Base-by-base conservation (phyloP, 2,797 vertebrate species). In the Gadopsis marmoratus region DNA sequence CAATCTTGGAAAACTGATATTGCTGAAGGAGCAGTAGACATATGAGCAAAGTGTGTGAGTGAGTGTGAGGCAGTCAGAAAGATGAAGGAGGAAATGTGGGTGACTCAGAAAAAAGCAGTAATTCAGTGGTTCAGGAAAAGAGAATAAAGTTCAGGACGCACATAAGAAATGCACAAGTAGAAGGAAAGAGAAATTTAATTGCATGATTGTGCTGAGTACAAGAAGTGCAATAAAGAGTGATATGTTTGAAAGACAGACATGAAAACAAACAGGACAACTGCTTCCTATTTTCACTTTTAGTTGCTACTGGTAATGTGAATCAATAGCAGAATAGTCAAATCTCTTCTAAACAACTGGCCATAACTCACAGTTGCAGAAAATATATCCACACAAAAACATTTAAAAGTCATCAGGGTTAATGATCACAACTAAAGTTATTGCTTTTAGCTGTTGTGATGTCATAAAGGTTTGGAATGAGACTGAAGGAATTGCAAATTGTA, bases 121-220 rank as follows among this genome's bases (percentile, higher is more conserved):
- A 55, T 8, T 58, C 41, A 79, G 67, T 21, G 55, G 64, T 69
- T 78, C 47, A 79, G 60, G 31, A 75, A 74, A 86, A 78, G n/a
- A 71, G 26, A 72, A 76, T 0, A 81, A 58, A 70, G 50, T n/a
- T 63, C 0, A 29, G 45, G 75, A 84, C 55, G 84, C 80, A 78
- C 26, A 86, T 1, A 86, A 71, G 71, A 90, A 84, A 74, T 23
- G 78, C 79, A 88, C 81, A 89, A 69, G 71, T 11, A 75, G 93
- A 75, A 87, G 69, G 79, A 93, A 96, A 91, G 84, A 89, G 83
- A 90, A 86, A 89, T 97, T 98, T 98, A 98, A 97, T 98, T 91
- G 88, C 84, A 94, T 85, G 93, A 93, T 89, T 90, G 91, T 94
- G 89, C 81, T 85, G 88, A 93, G 88, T 91, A 95, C 89, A 97